These are phyloP conservation scores for Perca flavescens DNA, from an alignment of 2,113 vertebrate genomes.

Conservation along the genomic window DNA sequence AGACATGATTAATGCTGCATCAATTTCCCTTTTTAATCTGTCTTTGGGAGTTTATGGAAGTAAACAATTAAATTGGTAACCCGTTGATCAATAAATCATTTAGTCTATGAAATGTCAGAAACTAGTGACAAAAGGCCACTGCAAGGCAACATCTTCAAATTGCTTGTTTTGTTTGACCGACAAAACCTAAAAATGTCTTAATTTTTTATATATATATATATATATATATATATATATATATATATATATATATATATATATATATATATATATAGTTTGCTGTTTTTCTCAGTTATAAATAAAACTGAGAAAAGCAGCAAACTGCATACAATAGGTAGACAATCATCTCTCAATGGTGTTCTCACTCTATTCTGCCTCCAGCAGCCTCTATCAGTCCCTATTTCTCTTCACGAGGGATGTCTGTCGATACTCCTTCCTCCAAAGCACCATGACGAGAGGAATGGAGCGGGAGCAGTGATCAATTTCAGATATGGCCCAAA, in stretches of 20 bases:
- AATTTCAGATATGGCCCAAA: slow-evolving; percentile 81
- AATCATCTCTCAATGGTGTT: neutral
- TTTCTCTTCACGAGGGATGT: slow-evolving; percentile 56
- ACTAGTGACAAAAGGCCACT: neutral
- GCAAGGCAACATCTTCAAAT: neutral
- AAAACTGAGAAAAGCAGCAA: neutral
- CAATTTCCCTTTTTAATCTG: neutral
- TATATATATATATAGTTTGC: too few relatives aligned
- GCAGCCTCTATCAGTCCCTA: slow-evolving; percentile 40
- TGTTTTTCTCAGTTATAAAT: too few relatives aligned
- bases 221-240: too few relatives aligned
- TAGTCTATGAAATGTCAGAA: neutral
- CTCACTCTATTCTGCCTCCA: slow-evolving; percentile 13
- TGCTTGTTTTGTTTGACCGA: neutral
- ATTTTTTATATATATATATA: neutral
- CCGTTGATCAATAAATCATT: neutral
- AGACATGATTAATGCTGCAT: slow-evolving; percentile 3
- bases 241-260: too few relatives aligned
- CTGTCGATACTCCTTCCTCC: slow-evolving; percentile 72
- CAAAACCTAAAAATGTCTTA: neutral
- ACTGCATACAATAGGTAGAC: neutral
- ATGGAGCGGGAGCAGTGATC: slow-evolving; percentile 71
- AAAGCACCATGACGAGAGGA: slow-evolving; percentile 60
- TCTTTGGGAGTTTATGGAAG: neutral
- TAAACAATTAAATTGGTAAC: neutral